Evolutionary conservation across 2,888 invertebrate species (phyloP).

Genomic region (Caenorhabditis japonica): DNA sequence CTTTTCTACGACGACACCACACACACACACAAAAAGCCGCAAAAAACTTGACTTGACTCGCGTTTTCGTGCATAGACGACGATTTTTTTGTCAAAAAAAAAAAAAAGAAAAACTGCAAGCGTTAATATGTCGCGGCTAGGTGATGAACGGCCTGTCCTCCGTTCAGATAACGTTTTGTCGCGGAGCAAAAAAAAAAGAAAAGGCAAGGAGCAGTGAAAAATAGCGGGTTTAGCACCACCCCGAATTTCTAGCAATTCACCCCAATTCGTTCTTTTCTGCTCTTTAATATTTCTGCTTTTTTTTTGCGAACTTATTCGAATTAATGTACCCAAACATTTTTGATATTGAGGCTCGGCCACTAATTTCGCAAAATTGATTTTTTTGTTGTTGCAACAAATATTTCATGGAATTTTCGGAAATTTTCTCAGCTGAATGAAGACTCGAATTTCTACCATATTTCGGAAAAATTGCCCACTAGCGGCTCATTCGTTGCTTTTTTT

Average conservation of each 20-base stretch:
- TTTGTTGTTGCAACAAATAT: too few species aligned
- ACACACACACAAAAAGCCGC: conserved; percentile 1
- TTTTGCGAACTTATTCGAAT: too few species aligned
- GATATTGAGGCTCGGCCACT: too few species aligned
- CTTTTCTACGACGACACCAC: conserved; percentile 25
- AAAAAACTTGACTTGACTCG: conserved; percentile 14
- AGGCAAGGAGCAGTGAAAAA: conserved; percentile 23
- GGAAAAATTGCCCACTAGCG: too few species aligned
- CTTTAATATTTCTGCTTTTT: not conserved
- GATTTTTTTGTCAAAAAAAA: not conserved
- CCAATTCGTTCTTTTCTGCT: conserved; percentile 15
- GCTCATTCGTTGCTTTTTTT: too few species aligned
- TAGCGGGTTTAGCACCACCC: conserved; percentile 46
- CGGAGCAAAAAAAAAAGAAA: conserved; percentile 13
- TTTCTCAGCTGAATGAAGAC: too few species aligned
- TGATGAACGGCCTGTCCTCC: conserved; percentile 39
- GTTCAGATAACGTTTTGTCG: conserved; percentile 42
- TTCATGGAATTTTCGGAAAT: too few species aligned
- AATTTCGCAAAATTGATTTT: too few species aligned
- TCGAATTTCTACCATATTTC: too few species aligned
- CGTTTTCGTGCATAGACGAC: conserved; percentile 38
- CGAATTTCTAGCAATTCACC: conserved; percentile 30
- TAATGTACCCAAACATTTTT: too few species aligned
- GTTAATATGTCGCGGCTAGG: conserved; percentile 43
- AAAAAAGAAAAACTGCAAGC: conserved; percentile 41